phyloP scores from a whole-genome alignment of 2,113 vertebrate genomes.

The Sitta europaea region DNA sequence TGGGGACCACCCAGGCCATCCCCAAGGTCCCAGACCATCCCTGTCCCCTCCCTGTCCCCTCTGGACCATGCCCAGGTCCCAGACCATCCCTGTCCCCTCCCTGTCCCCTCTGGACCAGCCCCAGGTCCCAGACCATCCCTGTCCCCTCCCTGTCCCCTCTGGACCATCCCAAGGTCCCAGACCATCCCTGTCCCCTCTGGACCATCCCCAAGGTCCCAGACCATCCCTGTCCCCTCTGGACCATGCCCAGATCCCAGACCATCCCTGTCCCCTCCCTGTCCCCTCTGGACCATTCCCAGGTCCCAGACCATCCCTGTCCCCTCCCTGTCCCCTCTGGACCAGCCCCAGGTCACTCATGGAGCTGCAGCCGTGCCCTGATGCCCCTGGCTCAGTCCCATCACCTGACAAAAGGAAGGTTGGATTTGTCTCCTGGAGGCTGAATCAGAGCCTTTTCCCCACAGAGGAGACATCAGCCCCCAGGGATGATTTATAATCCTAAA shows the following conservation, averaged over 20 bases:
- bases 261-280: not conserved
- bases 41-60: not conserved
- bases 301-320: too few relatives aligned
- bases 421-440: not conserved
- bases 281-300: too few relatives aligned
- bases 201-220: too few relatives aligned
- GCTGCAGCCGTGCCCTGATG: too few relatives aligned
- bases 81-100: not conserved
- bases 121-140: rapidly evolving
- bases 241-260: not conserved
- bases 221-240: too few relatives aligned
- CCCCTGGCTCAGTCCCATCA: not conserved
- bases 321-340: too few relatives aligned
- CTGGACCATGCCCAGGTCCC: too few relatives aligned
- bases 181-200: not conserved
- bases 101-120: rapidly evolving
- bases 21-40: too few relatives aligned
- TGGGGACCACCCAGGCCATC: rapidly evolving
- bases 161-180: not conserved
- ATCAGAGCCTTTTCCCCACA: not conserved
- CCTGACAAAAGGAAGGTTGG: not conserved
- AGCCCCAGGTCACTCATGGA: too few relatives aligned
- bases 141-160: not conserved
- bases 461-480: not conserved
- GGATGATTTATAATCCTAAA: slow-evolving; percentile 27